Conservation (phyloP, 2,113 vertebrate genomes). For the Xenotilapia longispinis region DNA sequence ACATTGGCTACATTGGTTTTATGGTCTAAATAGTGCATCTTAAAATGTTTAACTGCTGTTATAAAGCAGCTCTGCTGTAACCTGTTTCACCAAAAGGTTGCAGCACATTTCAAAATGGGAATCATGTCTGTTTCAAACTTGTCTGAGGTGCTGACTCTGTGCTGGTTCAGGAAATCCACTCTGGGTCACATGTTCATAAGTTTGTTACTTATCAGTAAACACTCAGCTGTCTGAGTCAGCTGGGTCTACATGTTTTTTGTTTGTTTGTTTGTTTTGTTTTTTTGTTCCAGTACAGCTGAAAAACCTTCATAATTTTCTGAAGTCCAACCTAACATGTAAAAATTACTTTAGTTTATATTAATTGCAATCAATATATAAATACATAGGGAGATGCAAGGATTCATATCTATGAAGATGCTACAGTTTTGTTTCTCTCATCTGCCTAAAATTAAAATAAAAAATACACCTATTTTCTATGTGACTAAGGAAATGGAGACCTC, state of each 20-base stretch:
- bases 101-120: background rate
- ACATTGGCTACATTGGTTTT: background rate
- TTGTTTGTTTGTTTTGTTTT: background rate
- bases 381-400: background rate
- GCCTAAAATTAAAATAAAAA: background rate
- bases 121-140: background rate
- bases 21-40: rapidly evolving
- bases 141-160: background rate
- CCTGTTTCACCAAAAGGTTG: too few species aligned
- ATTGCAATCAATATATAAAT: background rate
- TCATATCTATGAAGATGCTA: background rate
- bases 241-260: background rate
- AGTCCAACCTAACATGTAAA: background rate
- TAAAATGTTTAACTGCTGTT: background rate
- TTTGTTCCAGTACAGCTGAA: background rate
- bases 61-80: background rate
- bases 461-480: background rate
- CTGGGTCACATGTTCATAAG: background rate
- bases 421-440: background rate
- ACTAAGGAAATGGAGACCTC: background rate
- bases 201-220: background rate
- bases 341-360: background rate
- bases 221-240: background rate
- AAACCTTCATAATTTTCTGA: background rate
- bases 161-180: background rate